These are phyloP conservation scores for Lasiurus cinereus DNA, from an alignment of 2,113 vertebrate species.

Conservation along the genomic window DNA sequence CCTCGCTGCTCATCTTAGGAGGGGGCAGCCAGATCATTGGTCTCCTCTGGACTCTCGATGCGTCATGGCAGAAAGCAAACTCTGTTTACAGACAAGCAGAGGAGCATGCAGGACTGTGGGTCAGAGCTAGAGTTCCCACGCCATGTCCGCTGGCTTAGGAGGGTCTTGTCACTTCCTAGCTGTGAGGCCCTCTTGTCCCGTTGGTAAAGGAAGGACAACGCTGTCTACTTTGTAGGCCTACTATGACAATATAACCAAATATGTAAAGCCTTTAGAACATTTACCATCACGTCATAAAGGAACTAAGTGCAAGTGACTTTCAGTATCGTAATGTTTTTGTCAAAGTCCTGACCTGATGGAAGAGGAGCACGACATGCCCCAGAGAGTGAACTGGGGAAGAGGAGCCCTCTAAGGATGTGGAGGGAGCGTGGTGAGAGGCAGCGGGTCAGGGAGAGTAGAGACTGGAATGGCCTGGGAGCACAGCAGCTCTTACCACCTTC, in stretches of 20 bases:
- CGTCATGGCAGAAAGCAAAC: not conserved
- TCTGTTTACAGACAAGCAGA: not conserved
- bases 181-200: not conserved
- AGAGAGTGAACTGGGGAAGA: not conserved
- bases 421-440: not conserved
- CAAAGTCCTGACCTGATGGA: not conserved
- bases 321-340: not conserved
- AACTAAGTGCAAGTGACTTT: not conserved
- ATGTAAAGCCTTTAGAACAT: not conserved
- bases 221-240: not conserved
- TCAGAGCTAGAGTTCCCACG: not conserved
- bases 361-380: accelerated
- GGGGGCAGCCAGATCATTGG: not conserved
- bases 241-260: not conserved
- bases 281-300: not conserved
- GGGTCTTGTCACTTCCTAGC: not conserved
- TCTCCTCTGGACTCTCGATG: not conserved
- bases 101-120: not conserved
- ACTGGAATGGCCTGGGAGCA: not conserved
- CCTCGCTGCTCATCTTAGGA: not conserved
- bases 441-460: not conserved
- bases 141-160: not conserved
- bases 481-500: not conserved
- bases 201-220: not conserved
- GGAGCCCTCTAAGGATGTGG: not conserved